phyloP scores from a whole-genome alignment of 2,797 vertebrate genomes.

The Epinephelus malabaricus region DNA sequence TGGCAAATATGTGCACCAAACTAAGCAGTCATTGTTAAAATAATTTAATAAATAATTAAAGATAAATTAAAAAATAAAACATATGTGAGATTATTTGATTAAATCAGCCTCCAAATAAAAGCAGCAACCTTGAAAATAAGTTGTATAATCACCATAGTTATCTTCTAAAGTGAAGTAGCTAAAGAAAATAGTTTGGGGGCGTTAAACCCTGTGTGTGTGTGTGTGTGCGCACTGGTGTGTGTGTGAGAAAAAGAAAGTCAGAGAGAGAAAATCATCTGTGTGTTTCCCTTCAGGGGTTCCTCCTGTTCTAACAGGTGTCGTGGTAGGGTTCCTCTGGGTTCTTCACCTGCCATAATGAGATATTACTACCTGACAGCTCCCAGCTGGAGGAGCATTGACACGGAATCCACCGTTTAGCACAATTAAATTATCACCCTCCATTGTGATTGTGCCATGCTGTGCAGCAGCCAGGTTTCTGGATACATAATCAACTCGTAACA shows the following conservation, averaged over 20 bases:
- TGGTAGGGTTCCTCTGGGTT: constrained; percentile 91
- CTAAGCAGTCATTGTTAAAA: background rate
- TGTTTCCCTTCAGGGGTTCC: constrained; percentile 82
- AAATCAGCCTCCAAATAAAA: constrained; percentile 15
- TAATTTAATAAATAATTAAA: too few relatives aligned
- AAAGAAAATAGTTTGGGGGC: constrained; percentile 17
- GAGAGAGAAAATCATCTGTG: constrained; percentile 66
- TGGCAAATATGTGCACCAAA: background rate
- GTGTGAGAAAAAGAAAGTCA: constrained; percentile 19
- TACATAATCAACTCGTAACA: constrained; percentile 77
- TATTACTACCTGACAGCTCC: constrained; percentile 94
- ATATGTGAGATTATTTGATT: constrained; percentile 5
- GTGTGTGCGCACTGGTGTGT: background rate
- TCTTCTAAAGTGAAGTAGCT: constrained; percentile 10
- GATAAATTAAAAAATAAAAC: background rate
- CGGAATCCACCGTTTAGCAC: constrained; percentile 94
- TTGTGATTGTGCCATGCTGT: constrained; percentile 91
- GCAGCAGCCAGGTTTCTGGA: constrained; percentile 82
- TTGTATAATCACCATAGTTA: background rate
- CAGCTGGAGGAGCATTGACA: constrained; percentile 89
- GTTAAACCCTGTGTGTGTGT: constrained; percentile 20
- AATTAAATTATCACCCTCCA: constrained; percentile 97
- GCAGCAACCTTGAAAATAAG: constrained; percentile 12
- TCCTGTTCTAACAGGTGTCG: constrained; percentile 90
- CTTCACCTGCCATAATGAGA: constrained; percentile 91